These are phyloP conservation scores for Athene cunicularia DNA, from an alignment of 2,113 vertebrate genomes.

Conservation along the genomic window DNA sequence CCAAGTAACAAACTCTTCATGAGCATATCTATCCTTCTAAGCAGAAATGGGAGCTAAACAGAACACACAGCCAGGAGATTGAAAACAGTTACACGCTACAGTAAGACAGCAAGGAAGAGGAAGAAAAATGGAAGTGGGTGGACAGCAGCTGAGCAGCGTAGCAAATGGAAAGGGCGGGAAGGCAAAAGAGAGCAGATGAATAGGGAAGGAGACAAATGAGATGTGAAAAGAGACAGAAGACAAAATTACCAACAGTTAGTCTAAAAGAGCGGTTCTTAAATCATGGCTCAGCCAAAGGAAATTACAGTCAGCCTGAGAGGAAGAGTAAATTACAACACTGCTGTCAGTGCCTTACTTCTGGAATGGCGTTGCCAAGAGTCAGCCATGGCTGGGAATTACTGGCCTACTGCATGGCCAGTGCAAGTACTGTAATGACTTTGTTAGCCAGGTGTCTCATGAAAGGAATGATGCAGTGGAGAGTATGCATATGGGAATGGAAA, in stretches of 20 bases:
- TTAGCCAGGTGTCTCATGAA: fast-evolving
- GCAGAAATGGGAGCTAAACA: conserved; percentile 1
- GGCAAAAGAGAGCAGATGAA: conserved; percentile 4
- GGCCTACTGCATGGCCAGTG: fast-evolving
- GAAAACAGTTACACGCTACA: background rate
- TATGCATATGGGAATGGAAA: background rate
- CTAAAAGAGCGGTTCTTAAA: conserved; percentile 18
- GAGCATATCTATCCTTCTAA: background rate
- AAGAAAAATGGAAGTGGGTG: conserved; percentile 50
- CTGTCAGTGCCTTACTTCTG: background rate
- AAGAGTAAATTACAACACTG: conserved; percentile 4
- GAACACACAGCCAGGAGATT: background rate
- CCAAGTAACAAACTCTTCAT: background rate
- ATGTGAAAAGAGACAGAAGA: conserved; percentile 32
- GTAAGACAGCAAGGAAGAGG: background rate
- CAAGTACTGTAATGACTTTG: background rate
- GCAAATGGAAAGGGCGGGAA: conserved; percentile 35
- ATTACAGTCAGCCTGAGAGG: conserved; percentile 7
- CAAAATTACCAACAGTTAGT: conserved; percentile 20
- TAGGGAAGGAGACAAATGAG: conserved; percentile 10
- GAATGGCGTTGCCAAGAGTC: background rate
- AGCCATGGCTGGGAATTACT: background rate
- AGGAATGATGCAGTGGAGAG: background rate
- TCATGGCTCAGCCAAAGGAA: conserved; percentile 10
- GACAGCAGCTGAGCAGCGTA: background rate